These are phyloP conservation scores for Plebejus argus DNA, from an alignment of 2,888 invertebrate genomes.

Conservation along the genomic window DNA sequence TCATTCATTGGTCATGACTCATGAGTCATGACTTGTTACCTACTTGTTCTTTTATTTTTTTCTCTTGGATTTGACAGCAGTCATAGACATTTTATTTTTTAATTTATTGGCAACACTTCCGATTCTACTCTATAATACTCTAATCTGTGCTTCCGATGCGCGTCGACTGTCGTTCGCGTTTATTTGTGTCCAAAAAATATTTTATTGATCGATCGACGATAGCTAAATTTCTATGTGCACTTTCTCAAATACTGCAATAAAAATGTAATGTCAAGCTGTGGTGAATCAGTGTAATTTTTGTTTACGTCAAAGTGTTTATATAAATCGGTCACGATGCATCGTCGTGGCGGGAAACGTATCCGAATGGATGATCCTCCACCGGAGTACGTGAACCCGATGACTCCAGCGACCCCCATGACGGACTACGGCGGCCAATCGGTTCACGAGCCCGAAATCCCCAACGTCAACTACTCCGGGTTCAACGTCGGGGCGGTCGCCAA, in stretches of 20 bases:
- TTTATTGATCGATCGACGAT: constrained; percentile 8
- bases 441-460: constrained; percentile 75
- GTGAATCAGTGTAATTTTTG: constrained; percentile 23
- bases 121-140: no score
- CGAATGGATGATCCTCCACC: constrained; percentile 96
- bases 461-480: constrained; percentile 69
- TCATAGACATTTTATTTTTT: not conserved
- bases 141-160: not conserved
- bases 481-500: constrained; percentile 61
- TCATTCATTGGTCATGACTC: no score
- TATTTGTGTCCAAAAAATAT: not conserved
- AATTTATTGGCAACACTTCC: not conserved
- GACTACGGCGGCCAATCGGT: constrained; percentile 78
- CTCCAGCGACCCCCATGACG: constrained; percentile 76
- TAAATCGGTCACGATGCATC: constrained; percentile 82
- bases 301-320: constrained; percentile 24
- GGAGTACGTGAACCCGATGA: constrained; percentile 89
- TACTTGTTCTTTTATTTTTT: no score
- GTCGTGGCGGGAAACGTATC: constrained; percentile 92
- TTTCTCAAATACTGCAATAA: not conserved
- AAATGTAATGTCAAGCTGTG: not conserved
- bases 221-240: not conserved
- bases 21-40: no score
- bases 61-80: not conserved
- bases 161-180: not conserved